These are phyloP conservation scores for Microtus pennsylvanicus DNA, from an alignment of 2,113 vertebrate species.

Conservation along the genomic window DNA sequence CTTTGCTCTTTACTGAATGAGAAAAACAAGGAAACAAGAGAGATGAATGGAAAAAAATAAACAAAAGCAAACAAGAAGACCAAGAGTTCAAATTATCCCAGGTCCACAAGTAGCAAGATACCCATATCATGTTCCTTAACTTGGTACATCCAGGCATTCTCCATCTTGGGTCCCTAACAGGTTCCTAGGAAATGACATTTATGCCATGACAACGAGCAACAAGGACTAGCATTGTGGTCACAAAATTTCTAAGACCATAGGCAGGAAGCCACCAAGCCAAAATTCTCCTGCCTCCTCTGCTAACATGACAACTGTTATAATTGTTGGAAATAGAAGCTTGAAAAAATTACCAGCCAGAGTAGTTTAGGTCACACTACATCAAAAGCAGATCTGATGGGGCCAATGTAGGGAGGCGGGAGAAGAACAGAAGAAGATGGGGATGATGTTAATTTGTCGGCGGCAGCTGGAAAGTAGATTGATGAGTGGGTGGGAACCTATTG, in stretches of 20 bases:
- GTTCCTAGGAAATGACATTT: not conserved
- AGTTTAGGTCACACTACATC: not conserved
- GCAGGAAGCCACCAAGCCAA: not conserved
- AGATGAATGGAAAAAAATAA: not conserved
- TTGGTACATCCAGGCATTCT: not conserved
- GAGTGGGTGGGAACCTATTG: not conserved
- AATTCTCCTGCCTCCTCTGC: not conserved
- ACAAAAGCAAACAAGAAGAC: not conserved
- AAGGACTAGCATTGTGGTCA: not conserved
- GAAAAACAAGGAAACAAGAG: not conserved
- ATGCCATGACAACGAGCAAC: not conserved
- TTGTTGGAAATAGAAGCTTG: not conserved
- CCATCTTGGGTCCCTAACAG: not conserved
- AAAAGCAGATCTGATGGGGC: not conserved
- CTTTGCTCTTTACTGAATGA: not conserved
- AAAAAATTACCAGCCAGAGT: not conserved
- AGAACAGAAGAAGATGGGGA: not conserved
- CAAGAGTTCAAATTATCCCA: not conserved
- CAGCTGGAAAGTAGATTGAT: conserved; percentile 18
- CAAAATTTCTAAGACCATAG: not conserved
- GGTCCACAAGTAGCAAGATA: not conserved
- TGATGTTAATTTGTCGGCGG: not conserved
- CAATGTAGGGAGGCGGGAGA: not conserved
- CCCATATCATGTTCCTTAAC: not conserved
- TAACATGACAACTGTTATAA: not conserved